Evolutionary conservation across 2,888 invertebrate genomes (phyloP).

Genomic region (Machimus atricapillus): DNA sequence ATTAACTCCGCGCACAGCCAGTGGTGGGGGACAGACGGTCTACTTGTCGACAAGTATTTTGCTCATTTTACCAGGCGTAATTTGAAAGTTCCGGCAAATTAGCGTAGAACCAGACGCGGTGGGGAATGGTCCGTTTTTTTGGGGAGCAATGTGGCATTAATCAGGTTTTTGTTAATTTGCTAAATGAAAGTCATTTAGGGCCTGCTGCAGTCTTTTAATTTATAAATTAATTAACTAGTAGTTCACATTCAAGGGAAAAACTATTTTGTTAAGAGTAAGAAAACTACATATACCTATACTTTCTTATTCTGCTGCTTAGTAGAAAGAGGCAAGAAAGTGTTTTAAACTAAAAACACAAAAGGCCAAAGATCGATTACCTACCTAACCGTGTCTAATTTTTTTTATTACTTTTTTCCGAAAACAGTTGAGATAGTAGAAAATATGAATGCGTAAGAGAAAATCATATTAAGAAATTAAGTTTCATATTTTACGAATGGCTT

Average conservation of each 20-base stretch:
- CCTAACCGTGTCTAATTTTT: too few relatives aligned
- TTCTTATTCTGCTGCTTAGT: too few relatives aligned
- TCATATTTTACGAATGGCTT: too few relatives aligned
- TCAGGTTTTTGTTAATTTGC: not conserved
- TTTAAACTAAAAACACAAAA: too few relatives aligned
- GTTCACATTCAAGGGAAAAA: not conserved
- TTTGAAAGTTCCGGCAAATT: not conserved
- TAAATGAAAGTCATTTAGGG: not conserved
- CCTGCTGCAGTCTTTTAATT: not conserved
- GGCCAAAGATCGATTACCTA: too few relatives aligned
- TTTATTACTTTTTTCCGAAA: too few relatives aligned
- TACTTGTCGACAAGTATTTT: not conserved
- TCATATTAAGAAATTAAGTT: too few relatives aligned
- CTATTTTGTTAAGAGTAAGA: too few relatives aligned
- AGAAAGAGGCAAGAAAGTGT: too few relatives aligned
- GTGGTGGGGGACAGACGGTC: not conserved
- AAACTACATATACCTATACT: too few relatives aligned
- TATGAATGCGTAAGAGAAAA: too few relatives aligned
- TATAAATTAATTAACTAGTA: not conserved
- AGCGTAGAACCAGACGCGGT: not conserved
- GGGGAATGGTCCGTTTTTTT: not conserved
- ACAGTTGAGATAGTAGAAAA: too few relatives aligned
- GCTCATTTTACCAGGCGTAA: not conserved
- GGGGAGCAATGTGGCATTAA: not conserved
- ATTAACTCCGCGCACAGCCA: not conserved